Evolutionary conservation across 2,797 vertebrate species (phyloP), one percentile per base, ranked within the genome.

Genomic region (Bucorvus abyssinicus): DNA sequence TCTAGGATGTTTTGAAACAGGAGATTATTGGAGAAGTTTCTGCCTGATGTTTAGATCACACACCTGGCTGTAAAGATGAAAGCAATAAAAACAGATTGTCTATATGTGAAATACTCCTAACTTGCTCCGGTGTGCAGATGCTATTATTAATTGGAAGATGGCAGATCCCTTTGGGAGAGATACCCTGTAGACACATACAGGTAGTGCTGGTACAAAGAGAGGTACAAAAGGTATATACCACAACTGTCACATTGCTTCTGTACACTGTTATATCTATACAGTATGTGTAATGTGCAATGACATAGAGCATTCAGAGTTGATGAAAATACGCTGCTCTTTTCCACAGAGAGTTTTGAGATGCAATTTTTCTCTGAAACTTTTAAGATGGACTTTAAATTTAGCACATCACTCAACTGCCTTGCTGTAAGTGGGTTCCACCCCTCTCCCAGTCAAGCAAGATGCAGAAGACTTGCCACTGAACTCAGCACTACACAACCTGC

Each of bases 61-160:
- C 80, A 92, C 77, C 68, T 92, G 93, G 83, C 83, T 96, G 95
- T 96, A 96, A 95, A 96, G 88, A 83, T 64, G 93, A 97, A 96
- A 96, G 96, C 96, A 96, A 96, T 97, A 96, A 96, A 96, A 96
- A 0, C 36, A 83, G 91, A 94, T 89, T 95, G 83, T 95, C 90
- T 90, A 26, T 56, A 94, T 61, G 77, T 74, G 93, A 91, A 92
- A 90, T 71, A 83, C 56, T 94, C 74, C 88, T 84, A 80, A 73
- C 94, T 93, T 85, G 68, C 90, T 95, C 93, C n/a, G 7, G 47
- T 94, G 77, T 77, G 53, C 75, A 77, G 81, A 18, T 50, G 40
- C 34, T 73, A 16, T 70, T 67, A 3, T n/a, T 74, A 68, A 47
- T 40, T 0, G 0, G 52, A 93, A 70, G 45, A 36, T 32, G 60